phyloP scores from a whole-genome alignment of 2,113 vertebrate genomes.

The Suncus etruscus region DNA sequence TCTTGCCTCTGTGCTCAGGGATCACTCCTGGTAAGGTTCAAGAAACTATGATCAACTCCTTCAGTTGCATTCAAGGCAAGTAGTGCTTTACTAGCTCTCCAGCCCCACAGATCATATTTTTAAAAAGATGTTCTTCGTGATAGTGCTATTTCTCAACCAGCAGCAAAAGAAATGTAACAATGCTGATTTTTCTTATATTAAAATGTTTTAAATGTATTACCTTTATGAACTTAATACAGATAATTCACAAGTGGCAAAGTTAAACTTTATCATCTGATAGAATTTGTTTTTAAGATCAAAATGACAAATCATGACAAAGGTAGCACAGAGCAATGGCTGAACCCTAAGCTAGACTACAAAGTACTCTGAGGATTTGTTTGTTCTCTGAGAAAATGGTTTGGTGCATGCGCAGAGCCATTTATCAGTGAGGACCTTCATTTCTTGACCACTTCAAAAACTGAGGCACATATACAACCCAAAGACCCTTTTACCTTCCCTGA shows the following conservation, averaged over 20 bases:
- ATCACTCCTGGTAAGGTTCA: no score
- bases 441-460: not conserved
- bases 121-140: not conserved
- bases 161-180: not conserved
- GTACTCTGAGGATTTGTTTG: not conserved
- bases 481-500: not conserved
- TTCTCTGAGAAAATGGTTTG: not conserved
- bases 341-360: slow-evolving; percentile 17
- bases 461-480: not conserved
- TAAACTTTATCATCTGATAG: not conserved
- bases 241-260: not conserved
- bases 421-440: not conserved
- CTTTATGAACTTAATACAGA: no score
- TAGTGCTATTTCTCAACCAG: slow-evolving; percentile 15
- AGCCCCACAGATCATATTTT: not conserved
- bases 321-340: not conserved
- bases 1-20: no score
- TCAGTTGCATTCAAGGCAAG: no score
- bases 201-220: slow-evolving; percentile 20
- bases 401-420: not conserved
- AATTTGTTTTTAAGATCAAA: slow-evolving; percentile 13
- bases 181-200: not conserved
- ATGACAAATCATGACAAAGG: not conserved
- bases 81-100: no score
- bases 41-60: no score